Evolutionary conservation across 2,797 vertebrate genomes (phyloP).

Genomic region (Acestrorhynchus altus): DNA sequence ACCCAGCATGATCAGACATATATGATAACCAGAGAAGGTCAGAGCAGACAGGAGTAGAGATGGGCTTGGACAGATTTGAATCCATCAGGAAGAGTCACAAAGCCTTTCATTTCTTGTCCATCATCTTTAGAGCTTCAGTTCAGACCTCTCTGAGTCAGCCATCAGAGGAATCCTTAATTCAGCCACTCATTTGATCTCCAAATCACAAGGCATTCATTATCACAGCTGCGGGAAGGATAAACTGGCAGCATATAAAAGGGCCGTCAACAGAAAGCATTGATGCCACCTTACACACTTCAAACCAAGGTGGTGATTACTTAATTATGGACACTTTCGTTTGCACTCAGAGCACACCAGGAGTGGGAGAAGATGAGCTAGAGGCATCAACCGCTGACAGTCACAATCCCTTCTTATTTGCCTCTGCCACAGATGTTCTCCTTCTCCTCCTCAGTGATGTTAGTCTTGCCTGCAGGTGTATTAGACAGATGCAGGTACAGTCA

Average conservation of each 20-base stretch:
- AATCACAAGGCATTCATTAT: constrained; percentile 81
- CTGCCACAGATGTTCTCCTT: neutral
- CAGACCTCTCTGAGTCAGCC: constrained; percentile 52
- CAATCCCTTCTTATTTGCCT: neutral
- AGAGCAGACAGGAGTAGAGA: constrained; percentile 34
- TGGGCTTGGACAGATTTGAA: constrained; percentile 42
- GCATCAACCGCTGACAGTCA: constrained; percentile 15
- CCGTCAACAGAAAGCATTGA: constrained; percentile 60
- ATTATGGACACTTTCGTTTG: constrained; percentile 59
- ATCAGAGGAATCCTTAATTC: constrained; percentile 79
- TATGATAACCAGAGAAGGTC: constrained; percentile 19
- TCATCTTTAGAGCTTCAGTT: constrained; percentile 29
- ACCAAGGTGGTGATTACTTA: constrained; percentile 65
- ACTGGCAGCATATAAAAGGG: constrained; percentile 64
- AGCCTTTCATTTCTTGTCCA: constrained; percentile 44
- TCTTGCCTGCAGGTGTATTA: neutral
- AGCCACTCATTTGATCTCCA: constrained; percentile 73
- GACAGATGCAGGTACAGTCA: constrained; percentile 14
- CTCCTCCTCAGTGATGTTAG: neutral
- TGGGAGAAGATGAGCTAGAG: neutral
- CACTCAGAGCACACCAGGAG: constrained; percentile 41
- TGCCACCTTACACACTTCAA: constrained; percentile 68
- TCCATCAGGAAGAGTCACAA: constrained; percentile 41
- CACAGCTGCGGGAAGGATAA: constrained; percentile 66
- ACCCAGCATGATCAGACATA: constrained; percentile 34